Evolutionary conservation across 2,797 vertebrate species (phyloP).

Genomic region (Mormyrops attenuatus): DNA sequence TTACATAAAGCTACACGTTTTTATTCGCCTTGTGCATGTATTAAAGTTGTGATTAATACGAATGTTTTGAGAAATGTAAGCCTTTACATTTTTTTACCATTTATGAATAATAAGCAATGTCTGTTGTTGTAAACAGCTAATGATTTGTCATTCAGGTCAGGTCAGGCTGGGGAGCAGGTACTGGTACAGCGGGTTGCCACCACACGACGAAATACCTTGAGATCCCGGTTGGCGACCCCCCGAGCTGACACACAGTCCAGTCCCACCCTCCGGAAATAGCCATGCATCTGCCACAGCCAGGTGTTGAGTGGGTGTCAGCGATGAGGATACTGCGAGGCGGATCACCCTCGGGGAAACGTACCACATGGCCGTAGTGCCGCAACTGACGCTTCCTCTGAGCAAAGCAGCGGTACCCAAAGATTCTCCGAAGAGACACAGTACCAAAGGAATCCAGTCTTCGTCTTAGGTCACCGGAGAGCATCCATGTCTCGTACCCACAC

Average conservation of each 20-base stretch:
- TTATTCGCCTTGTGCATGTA: background rate
- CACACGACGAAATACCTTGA: background rate
- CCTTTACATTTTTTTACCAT: background rate
- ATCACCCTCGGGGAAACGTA: background rate
- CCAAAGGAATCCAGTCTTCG: background rate
- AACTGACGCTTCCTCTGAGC: background rate
- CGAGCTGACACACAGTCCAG: background rate
- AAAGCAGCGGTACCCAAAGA: background rate
- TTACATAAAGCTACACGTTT: background rate
- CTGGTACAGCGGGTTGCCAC: background rate
- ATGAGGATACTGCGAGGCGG: background rate
- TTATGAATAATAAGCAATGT: background rate
- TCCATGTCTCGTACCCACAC: background rate
- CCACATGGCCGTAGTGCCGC: background rate
- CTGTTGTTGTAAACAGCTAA: background rate
- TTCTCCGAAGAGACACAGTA: background rate
- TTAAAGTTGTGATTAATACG: background rate
- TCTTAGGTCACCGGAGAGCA: background rate
- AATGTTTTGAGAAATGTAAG: background rate
- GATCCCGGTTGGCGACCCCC: background rate
- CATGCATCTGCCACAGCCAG: background rate
- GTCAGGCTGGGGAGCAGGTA: background rate
- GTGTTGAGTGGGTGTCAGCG: background rate
- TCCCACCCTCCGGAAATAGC: background rate
- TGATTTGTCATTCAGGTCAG: background rate